These are phyloP conservation scores for Scolanthus callimorphus DNA, from an alignment of 92 coral and sea anemone species.

Conservation along the genomic window DNA sequence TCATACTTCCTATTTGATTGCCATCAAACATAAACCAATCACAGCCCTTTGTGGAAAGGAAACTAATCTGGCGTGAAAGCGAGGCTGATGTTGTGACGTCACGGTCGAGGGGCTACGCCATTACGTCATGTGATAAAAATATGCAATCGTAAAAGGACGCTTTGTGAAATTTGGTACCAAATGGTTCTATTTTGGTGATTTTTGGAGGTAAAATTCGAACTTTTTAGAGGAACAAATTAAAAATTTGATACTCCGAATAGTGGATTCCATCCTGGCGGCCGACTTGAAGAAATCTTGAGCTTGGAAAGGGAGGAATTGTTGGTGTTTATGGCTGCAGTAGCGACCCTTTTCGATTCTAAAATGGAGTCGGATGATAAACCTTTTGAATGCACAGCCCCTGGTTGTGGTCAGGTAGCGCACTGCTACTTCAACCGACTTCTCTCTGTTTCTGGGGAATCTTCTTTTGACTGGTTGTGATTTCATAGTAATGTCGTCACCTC, in stretches of 20 bases:
- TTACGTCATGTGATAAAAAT: conserved; percentile 99
- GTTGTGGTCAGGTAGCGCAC: conserved; percentile 90
- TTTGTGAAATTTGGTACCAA: conserved; percentile 28
- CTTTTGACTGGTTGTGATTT: conserved; percentile 78
- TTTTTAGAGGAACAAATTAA: conserved; percentile 8
- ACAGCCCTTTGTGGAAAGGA: neutral
- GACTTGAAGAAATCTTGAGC: too few relatives aligned
- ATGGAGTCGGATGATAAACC: conserved; percentile 97
- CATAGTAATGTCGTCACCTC: conserved; percentile 97
- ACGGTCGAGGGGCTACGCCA: conserved; percentile 55
- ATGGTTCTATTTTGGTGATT: conserved; percentile 42
- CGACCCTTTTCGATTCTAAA: conserved; percentile 42
- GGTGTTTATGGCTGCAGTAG: conserved; percentile 7
- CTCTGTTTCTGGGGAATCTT: conserved; percentile 61
- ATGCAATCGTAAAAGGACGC: conserved; percentile 73
- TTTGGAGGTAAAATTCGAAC: conserved; percentile 42
- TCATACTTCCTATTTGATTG: conserved; percentile 35
- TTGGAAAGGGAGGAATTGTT: too few relatives aligned
- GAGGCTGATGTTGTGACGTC: conserved; percentile 81
- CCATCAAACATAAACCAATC: conserved; percentile 2
- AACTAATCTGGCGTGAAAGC: conserved; percentile 8
- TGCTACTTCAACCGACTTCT: conserved; percentile 43
- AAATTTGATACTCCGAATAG: too few relatives aligned
- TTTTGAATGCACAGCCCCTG: conserved; percentile 82
- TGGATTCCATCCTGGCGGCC: too few relatives aligned